Evolutionary conservation across 2,797 vertebrate genomes (phyloP).

Genomic region (Tokudaia muenninki): DNA sequence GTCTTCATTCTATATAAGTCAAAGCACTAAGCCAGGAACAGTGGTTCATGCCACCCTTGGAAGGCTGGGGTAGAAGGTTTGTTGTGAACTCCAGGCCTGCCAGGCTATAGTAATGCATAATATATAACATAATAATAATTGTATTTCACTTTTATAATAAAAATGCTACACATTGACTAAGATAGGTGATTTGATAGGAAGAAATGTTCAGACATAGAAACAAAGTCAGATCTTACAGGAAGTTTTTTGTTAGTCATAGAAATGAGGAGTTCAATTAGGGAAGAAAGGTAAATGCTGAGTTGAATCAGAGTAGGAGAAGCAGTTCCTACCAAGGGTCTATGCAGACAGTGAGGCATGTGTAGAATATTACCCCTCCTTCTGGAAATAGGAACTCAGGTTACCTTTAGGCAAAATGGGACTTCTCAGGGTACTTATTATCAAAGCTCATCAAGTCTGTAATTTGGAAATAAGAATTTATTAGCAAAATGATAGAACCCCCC

Average conservation of each 20-base stretch:
- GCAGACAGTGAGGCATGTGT: not conserved
- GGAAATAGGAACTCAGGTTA: not conserved
- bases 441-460: not conserved
- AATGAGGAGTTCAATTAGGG: not conserved
- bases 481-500: not conserved
- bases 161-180: not conserved
- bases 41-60: not conserved
- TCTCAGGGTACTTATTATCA: not conserved
- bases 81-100: not conserved
- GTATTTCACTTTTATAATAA: not conserved
- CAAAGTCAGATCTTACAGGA: not conserved
- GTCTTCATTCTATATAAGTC: not conserved
- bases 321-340: rapidly evolving
- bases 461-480: not conserved
- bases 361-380: not conserved
- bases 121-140: not conserved
- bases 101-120: not conserved
- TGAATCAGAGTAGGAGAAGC: not conserved
- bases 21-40: not conserved
- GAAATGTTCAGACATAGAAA: not conserved
- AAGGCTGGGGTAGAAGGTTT: not conserved
- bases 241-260: constrained; percentile 4
- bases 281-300: not conserved
- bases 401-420: not conserved
- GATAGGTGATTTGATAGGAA: not conserved